These are phyloP conservation scores for Zeuzera pyrina DNA, from an alignment of 2,888 invertebrate species.

Conservation along the genomic window DNA sequence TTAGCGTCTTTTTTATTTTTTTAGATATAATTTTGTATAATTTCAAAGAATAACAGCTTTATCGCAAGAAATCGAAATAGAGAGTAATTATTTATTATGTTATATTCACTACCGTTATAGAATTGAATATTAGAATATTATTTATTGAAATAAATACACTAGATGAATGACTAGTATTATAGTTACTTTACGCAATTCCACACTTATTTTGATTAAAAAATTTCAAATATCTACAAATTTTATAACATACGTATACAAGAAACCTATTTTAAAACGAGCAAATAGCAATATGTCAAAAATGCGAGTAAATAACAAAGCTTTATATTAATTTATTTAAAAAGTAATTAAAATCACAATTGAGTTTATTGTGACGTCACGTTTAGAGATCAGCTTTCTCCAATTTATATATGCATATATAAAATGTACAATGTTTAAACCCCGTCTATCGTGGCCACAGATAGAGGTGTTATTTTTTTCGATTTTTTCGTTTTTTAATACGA, in stretches of 20 bases:
- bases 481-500: conserved; percentile 50
- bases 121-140: conserved; percentile 29
- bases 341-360: conserved; percentile 45
- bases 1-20: conserved; percentile 15
- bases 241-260: conserved; percentile 26
- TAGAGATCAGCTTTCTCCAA: conserved; percentile 61
- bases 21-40: too few species aligned
- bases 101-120: conserved; percentile 17
- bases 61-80: conserved; percentile 20
- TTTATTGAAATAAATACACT: conserved; percentile 61
- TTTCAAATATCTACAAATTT: conserved; percentile 28
- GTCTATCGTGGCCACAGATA: conserved; percentile 65
- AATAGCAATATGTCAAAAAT: conserved; percentile 51
- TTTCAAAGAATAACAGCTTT: conserved; percentile 3
- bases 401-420: conserved; percentile 70
- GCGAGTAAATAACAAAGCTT: conserved; percentile 45
- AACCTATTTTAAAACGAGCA: conserved; percentile 37
- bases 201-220: conserved; percentile 33
- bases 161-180: conserved; percentile 70
- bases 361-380: conserved; percentile 65
- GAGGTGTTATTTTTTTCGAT: too few species aligned
- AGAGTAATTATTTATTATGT: conserved; percentile 16
- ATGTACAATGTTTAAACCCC: conserved; percentile 35
- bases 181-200: conserved; percentile 52
- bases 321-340: conserved; percentile 26